These are phyloP conservation scores for Cavia porcellus DNA, from an alignment of 2,113 vertebrate species.

Conservation along the genomic window DNA sequence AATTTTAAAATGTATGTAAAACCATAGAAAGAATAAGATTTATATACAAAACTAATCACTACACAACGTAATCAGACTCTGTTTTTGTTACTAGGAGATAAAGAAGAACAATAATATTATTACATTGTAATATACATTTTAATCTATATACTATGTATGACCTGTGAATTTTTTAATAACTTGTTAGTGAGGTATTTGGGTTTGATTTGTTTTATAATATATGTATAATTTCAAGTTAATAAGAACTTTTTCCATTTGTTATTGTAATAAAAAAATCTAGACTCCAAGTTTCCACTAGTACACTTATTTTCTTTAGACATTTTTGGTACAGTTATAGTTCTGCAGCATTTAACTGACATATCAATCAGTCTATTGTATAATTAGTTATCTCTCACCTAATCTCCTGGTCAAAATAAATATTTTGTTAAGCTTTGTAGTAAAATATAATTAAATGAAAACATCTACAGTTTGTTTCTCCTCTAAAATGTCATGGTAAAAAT, in stretches of 20 bases:
- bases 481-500: slow-evolving; percentile 31
- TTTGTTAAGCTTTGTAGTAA: not conserved
- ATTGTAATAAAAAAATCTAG: not conserved
- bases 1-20: not conserved
- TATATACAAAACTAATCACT: not conserved
- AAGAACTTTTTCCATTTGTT: not conserved
- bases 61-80: not conserved
- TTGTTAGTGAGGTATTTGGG: not conserved
- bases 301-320: not conserved
- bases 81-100: not conserved
- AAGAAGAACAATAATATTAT: not conserved
- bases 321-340: not conserved
- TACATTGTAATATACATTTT: not conserved
- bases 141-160: not conserved
- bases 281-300: not conserved
- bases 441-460: slow-evolving; percentile 20
- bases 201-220: not conserved
- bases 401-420: not conserved
- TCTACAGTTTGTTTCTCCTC: slow-evolving; percentile 24
- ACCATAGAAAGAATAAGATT: not conserved
- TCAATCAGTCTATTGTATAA: not conserved
- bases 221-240: not conserved
- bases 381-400: not conserved
- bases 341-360: not conserved
- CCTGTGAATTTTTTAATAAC: not conserved